These are phyloP conservation scores for Aphodius sticticus DNA, from an alignment of 2,888 invertebrate species.

Conservation along the genomic window DNA sequence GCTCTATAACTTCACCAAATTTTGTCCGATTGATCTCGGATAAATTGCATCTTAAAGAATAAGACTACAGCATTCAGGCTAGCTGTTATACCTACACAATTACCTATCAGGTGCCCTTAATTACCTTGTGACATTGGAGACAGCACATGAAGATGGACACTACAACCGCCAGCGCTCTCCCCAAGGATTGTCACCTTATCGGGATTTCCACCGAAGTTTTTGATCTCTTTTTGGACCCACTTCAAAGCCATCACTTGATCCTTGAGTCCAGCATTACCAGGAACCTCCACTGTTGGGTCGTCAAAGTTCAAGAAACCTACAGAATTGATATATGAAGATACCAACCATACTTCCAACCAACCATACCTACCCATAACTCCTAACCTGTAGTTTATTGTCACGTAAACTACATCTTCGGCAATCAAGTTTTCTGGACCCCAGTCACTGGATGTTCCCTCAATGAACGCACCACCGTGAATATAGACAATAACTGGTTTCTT, in stretches of 20 bases:
- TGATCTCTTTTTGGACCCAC: constrained; percentile 17
- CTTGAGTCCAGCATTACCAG: constrained; percentile 19
- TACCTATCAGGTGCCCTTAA: too few relatives aligned
- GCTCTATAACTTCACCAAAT: too few relatives aligned
- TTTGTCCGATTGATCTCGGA: too few relatives aligned
- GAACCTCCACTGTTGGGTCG: constrained; percentile 6
- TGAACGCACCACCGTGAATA: constrained; percentile 59
- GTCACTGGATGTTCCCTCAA: constrained; percentile 51
- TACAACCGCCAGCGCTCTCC: constrained; percentile 7
- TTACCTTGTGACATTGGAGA: constrained; percentile 21
- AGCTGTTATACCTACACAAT: too few relatives aligned
- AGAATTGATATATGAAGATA: constrained; percentile 38
- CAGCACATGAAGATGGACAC: constrained; percentile 13
- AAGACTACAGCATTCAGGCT: too few relatives aligned
- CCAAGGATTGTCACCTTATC: constrained; percentile 11
- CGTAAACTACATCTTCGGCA: constrained; percentile 55
- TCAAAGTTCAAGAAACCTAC: constrained; percentile 17
- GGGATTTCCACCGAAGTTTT: constrained; percentile 20
- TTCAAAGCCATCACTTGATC: constrained; percentile 20
- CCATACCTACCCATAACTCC: constrained; percentile 43
- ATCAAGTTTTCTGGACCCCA: constrained; percentile 56
- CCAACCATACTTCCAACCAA: too few relatives aligned
- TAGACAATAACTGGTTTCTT: constrained; percentile 54
- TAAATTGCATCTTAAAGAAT: too few relatives aligned
- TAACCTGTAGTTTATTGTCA: constrained; percentile 53